Evolutionary conservation across 2,113 vertebrate genomes (phyloP).

Genomic region (Dasypus novemcinctus): DNA sequence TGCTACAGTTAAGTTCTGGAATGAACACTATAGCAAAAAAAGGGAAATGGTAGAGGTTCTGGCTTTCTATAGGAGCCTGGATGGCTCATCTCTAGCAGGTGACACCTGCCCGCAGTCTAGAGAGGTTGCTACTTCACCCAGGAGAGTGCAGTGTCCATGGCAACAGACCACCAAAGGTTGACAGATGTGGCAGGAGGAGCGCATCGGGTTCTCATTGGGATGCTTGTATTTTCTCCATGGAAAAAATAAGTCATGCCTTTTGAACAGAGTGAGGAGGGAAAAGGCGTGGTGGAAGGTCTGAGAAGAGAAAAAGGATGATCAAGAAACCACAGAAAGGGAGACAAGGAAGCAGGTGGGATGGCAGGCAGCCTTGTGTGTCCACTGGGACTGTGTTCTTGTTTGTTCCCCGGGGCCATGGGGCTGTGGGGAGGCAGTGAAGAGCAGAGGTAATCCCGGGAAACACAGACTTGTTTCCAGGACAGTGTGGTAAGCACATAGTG

Average conservation of each 20-base stretch:
- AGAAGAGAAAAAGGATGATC: neutral
- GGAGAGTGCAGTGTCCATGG: accelerated
- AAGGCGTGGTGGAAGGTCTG: too few relatives aligned
- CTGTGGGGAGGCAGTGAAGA: neutral
- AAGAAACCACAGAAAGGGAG: neutral
- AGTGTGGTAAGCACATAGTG: too few relatives aligned
- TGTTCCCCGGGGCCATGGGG: neutral
- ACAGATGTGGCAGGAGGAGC: accelerated
- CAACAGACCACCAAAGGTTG: neutral
- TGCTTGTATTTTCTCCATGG: neutral
- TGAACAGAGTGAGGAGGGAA: neutral
- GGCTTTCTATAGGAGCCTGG: neutral
- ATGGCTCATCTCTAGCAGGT: accelerated
- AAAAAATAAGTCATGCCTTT: neutral
- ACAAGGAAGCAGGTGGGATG: accelerated
- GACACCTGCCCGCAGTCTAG: neutral
- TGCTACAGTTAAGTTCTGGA: neutral
- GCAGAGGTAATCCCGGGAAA: too few relatives aligned
- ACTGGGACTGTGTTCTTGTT: accelerated
- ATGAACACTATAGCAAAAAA: accelerated
- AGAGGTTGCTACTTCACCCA: neutral
- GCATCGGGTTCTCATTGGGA: neutral
- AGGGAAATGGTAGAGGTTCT: neutral
- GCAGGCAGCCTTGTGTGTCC: neutral
- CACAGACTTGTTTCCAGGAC: too few relatives aligned